Conservation (phyloP, 2,888 invertebrate species). For the Aporophyla nigra region DNA sequence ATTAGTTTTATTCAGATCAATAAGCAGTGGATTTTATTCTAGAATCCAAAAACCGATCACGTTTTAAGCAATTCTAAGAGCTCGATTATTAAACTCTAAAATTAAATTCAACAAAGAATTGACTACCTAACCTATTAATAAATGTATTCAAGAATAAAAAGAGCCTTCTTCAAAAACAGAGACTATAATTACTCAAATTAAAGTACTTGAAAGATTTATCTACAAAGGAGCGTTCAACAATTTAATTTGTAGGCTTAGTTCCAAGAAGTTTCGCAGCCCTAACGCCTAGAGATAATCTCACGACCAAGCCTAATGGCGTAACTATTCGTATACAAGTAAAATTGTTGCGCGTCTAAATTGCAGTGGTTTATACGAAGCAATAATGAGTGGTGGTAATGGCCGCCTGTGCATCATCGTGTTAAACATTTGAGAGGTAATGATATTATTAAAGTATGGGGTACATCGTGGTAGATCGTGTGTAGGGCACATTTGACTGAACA, state of each 20-base stretch:
- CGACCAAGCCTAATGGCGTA: conserved; percentile 74
- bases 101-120: not conserved
- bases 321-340: conserved; percentile 73
- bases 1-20: conserved; percentile 44
- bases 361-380: conserved; percentile 74
- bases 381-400: conserved; percentile 75
- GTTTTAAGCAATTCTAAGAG: not conserved
- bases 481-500: conserved; percentile 22
- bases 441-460: conserved; percentile 64
- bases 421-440: conserved; percentile 72
- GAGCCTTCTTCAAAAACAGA: conserved; percentile 1
- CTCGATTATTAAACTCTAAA: not conserved
- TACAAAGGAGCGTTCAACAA: conserved; percentile 19
- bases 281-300: conserved; percentile 63
- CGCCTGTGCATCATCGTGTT: conserved; percentile 73
- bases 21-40: conserved; percentile 1
- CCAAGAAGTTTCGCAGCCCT: conserved; percentile 50
- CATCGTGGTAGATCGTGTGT: conserved; percentile 11
- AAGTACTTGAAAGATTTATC: conserved; percentile 17
- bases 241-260: conserved; percentile 32
- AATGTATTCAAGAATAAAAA: conserved; percentile 2
- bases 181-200: conserved; percentile 3
- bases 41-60: conserved; percentile 6
- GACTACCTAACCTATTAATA: not conserved
- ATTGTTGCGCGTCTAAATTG: conserved; percentile 76